A percentile compares a stretch with the other conserved stretches of the same genome.
These are phyloP conservation scores for Ctenopoma kingsleyae DNA, from an alignment of 2,797 vertebrate genomes.

Conservation along the genomic window DNA sequence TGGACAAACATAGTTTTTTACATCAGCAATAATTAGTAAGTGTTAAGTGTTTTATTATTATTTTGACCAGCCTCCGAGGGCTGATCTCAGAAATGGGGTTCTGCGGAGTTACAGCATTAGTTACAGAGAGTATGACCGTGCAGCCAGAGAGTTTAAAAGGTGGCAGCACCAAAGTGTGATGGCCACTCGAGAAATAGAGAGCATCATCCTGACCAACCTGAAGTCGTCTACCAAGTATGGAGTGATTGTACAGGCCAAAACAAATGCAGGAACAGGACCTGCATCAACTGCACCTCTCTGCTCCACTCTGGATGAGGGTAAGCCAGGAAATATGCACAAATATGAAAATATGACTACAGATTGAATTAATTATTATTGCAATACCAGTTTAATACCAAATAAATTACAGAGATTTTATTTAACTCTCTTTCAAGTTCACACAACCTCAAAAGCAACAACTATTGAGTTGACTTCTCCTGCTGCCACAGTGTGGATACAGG, in stretches of 20 bases:
- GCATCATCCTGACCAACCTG: slow-evolving; percentile 50
- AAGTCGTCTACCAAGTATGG: slow-evolving; percentile 69
- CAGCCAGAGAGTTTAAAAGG: slow-evolving; percentile 4
- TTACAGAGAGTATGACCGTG: slow-evolving; percentile 66
- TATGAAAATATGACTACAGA: not conserved
- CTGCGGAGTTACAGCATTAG: slow-evolving; percentile 65
- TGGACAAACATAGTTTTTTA: too few relatives aligned
- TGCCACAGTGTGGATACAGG: slow-evolving; percentile 10
- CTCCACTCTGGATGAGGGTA: slow-evolving; percentile 70
- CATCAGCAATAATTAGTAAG: not conserved
- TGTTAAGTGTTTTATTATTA: not conserved
- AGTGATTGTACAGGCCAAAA: slow-evolving; percentile 64
- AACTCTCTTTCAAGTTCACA: slow-evolving; percentile 43
- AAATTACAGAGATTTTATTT: not conserved
- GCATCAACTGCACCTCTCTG: slow-evolving; percentile 45
- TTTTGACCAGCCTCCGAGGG: slow-evolving; percentile 60
- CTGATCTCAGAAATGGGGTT: slow-evolving; percentile 66
- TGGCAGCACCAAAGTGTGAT: slow-evolving; percentile 51
- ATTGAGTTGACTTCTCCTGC: slow-evolving; percentile 17
- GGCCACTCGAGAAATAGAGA: slow-evolving; percentile 41
- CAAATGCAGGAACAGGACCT: slow-evolving; percentile 65
- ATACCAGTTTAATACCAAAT: not conserved
- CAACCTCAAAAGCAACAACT: slow-evolving; percentile 33
- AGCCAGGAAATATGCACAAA: not conserved
- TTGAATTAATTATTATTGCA: not conserved